Evolutionary conservation across 2,113 vertebrate species (phyloP).

Genomic region (Percopsis transmontana): DNA sequence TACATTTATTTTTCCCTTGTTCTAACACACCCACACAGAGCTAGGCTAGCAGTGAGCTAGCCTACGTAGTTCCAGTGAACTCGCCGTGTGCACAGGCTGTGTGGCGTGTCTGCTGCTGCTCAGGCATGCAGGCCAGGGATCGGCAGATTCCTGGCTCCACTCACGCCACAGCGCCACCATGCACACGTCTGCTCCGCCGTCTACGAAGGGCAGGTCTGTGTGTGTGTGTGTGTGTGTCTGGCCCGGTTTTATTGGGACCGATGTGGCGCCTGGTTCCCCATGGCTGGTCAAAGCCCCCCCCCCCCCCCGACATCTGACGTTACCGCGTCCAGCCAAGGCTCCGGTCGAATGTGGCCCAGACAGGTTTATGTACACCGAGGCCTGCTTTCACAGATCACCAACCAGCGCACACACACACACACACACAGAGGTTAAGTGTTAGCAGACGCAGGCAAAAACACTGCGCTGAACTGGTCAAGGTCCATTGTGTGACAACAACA

Average conservation of each 20-base stretch:
- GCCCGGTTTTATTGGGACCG: slow-evolving; percentile 43
- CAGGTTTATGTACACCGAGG: slow-evolving; percentile 5
- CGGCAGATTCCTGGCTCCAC: slow-evolving; percentile 20
- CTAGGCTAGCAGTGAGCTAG: too few species aligned
- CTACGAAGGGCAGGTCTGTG: slow-evolving; percentile 6
- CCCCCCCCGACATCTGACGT: slow-evolving; percentile 30
- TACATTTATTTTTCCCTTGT: too few species aligned
- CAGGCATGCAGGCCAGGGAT: not conserved
- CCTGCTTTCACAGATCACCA: not conserved
- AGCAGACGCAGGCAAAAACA: not conserved
- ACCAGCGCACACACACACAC: not conserved
- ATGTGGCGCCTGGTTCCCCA: slow-evolving; percentile 28
- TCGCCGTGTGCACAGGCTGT: too few species aligned
- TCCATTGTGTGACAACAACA: slow-evolving; percentile 28
- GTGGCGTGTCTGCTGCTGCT: slow-evolving; percentile 1
- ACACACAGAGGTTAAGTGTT: not conserved
- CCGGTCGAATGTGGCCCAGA: slow-evolving; percentile 9
- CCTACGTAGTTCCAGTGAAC: too few species aligned
- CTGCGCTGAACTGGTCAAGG: slow-evolving; percentile 1
- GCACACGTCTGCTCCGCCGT: slow-evolving; percentile 11
- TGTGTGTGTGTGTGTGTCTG: not conserved
- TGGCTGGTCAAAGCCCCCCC: slow-evolving; percentile 43
- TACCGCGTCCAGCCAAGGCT: slow-evolving; percentile 3
- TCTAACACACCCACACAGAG: too few species aligned
- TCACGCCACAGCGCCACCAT: slow-evolving; percentile 4